Evolutionary conservation across 2,113 vertebrate species (phyloP).

Genomic region (Ibidorhyncha struthersii): DNA sequence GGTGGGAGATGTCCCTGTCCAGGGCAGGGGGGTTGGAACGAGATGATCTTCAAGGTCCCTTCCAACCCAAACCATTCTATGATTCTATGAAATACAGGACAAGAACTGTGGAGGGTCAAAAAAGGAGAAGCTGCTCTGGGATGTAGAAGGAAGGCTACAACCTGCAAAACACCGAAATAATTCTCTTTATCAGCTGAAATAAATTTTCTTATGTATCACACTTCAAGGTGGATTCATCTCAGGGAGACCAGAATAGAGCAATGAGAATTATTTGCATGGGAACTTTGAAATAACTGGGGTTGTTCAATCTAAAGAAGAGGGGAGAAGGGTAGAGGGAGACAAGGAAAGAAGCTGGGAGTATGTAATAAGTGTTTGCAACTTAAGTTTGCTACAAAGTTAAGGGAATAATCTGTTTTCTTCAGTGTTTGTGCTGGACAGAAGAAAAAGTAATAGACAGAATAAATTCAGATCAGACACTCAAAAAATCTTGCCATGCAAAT

Average conservation of each 20-base stretch:
- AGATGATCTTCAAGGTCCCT: no score
- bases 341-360: background rate
- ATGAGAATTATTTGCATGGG: background rate
- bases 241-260: background rate
- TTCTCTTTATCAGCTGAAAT: background rate
- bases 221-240: background rate
- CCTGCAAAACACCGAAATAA: background rate
- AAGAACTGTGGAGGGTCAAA: background rate
- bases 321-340: background rate
- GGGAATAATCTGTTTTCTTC: background rate
- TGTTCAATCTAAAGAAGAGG: background rate
- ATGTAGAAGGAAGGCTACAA: background rate
- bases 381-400: background rate
- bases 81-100: background rate
- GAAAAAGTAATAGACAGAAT: background rate
- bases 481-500: background rate
- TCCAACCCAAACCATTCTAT: no score
- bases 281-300: background rate
- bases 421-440: background rate
- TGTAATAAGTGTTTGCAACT: fast-evolving
- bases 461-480: background rate
- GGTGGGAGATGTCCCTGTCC: no score
- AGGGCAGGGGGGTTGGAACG: no score
- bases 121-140: background rate
- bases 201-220: background rate